Conservation (phyloP, 2,888 invertebrate genomes). For the Uropetala carovei region DNA sequence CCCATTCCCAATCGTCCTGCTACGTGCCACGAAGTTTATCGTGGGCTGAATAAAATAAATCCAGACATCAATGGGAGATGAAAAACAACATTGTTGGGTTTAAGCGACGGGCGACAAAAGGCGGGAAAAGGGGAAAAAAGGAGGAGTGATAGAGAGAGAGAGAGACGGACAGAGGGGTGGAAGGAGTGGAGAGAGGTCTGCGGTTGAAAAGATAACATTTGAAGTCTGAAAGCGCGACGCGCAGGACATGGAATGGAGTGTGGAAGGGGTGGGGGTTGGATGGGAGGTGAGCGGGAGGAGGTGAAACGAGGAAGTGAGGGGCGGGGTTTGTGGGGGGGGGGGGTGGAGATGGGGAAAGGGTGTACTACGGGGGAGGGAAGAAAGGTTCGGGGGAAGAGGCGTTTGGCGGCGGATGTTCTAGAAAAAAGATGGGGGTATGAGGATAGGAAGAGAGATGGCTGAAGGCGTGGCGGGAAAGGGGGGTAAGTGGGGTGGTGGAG, state of each 20-base stretch:
- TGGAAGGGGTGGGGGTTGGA: neutral
- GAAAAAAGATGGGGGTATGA: constrained; percentile 18
- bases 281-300: neutral
- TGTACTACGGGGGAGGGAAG: neutral
- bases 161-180: neutral
- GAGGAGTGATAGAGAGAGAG: neutral
- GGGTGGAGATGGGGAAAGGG: neutral
- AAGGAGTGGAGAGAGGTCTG: neutral
- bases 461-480: neutral
- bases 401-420: constrained; percentile 34
- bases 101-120: neutral
- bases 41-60: neutral
- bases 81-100: neutral
- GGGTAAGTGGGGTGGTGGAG: constrained; percentile 11
- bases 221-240: neutral
- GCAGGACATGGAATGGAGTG: neutral
- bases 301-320: neutral
- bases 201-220: constrained; percentile 50
- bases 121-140: neutral
- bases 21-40: neutral
- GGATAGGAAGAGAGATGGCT: too few species aligned
- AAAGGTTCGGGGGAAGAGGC: neutral
- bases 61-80: neutral
- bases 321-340: neutral
- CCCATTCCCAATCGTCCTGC: neutral